Base-by-base conservation (phyloP, 2,888 invertebrate species). In the Nineta flava region DNA sequence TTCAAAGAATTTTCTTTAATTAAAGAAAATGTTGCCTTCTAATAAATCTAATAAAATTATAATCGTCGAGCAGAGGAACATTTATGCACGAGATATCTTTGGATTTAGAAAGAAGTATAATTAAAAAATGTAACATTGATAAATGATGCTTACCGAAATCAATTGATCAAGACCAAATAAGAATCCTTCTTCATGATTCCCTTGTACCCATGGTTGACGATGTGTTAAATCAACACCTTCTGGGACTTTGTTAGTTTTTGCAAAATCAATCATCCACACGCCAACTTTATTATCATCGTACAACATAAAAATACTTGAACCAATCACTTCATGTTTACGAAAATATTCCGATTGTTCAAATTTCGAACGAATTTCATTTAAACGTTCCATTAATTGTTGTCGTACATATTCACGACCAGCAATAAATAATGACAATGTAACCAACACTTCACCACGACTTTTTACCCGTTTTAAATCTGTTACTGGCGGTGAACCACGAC, bases 141-240 rank as follows among this genome's bases (percentile, higher is more conserved):
- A 35, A n/a, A 35, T n/a, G n/a, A n/a, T 13, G 15, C 38, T 15
- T 38, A 82, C 85, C 59, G 79, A 73, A 59, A 96, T 90, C 54
- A 97, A 77, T 67, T 88, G 86, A 69, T 96, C 95, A 58, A 97
- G 74, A 50, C 97, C 97, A 57, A 77, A 81, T 19, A 97, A 76
- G 60, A 94, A 86, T 7, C 97, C 97, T 66, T 97, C 96, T 66
- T 97, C 96, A 62, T 90, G 87, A 65, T 96, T 97, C n/a, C 95
- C 96, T 56, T 88, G 82, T 52, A 76, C 64, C 97, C 96, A 97
- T 12, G 79, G 71, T 7, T 73, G 71, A 50, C 91, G 75, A 64
- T 97, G 97, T 56, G 81, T 79, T 13, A 96, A 75, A 47, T 67
- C 70, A 19, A 74, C 58, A 9, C 80, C 81, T 17, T 79, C 74